Percentiles rank a stretch among this genome's conserved stretches.
These are phyloP conservation scores for Drosophila atripex DNA, from an alignment of 2,888 invertebrate genomes.

Conservation along the genomic window DNA sequence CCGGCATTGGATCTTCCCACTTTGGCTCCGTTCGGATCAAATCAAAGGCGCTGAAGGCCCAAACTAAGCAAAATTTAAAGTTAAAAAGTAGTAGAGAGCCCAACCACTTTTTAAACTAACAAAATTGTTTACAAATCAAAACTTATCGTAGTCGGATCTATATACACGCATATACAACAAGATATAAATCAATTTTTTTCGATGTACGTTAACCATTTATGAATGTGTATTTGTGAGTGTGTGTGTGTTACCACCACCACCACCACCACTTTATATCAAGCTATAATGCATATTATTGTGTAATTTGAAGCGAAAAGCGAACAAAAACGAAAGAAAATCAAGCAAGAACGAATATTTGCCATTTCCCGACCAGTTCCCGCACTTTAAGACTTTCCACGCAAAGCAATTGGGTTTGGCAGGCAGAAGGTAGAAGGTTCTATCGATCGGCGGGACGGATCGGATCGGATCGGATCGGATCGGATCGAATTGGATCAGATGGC, in stretches of 20 bases:
- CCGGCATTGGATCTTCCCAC: neutral
- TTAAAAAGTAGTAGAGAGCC: neutral
- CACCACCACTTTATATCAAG: conserved; percentile 17
- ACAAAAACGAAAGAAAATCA: neutral
- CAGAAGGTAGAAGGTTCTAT: conserved; percentile 16
- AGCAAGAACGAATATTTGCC: neutral
- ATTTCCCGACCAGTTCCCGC: neutral
- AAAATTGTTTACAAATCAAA: conserved; percentile 37
- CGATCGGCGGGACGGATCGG: neutral
- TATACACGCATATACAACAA: conserved; percentile 20
- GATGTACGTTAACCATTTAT: conserved; percentile 24
- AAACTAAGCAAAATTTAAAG: no score
- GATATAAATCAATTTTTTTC: conserved; percentile 12
- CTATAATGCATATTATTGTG: neutral
- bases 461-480: no score
- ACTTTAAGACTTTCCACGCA: conserved; percentile 11
- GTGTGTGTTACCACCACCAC: no score
- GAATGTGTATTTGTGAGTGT: conserved; percentile 20
- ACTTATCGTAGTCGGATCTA: conserved; percentile 13
- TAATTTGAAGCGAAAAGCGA: neutral
- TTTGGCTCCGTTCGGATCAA: conserved; percentile 16
- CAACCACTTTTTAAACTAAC: neutral
- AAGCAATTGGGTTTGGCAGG: conserved; percentile 15
- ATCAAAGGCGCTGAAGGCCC: neutral
- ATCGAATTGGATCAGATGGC: neutral